These are phyloP conservation scores for Dinocampus coccinellae DNA, from an alignment of 2,888 invertebrate species.

Conservation along the genomic window DNA sequence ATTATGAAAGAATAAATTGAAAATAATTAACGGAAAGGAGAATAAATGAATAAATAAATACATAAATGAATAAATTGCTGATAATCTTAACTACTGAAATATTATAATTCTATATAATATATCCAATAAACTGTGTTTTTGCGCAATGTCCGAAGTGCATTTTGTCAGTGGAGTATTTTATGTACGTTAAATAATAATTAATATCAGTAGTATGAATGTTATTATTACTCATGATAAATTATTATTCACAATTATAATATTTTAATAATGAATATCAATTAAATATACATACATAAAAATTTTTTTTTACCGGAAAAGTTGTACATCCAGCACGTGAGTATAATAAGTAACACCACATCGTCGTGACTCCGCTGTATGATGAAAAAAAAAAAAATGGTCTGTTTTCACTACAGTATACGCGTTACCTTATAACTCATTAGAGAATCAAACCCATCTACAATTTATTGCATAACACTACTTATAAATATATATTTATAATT, in stretches of 20 bases:
- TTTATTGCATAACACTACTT: no score
- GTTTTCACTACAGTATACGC: no score
- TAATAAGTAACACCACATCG: slow-evolving; percentile 25
- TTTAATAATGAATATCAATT: neutral
- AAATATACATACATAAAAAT: slow-evolving; percentile 6
- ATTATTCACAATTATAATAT: no score
- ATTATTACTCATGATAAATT: no score
- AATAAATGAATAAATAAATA: slow-evolving; percentile 17
- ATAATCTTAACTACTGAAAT: slow-evolving; percentile 4
- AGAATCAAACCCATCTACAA: no score
- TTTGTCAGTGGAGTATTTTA: slow-evolving; percentile 24
- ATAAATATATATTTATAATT: no score
- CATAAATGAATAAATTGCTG: slow-evolving; percentile 13
- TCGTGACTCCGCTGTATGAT: slow-evolving; percentile 15
- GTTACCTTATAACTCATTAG: no score
- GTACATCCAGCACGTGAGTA: slow-evolving; percentile 35
- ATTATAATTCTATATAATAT: no score
- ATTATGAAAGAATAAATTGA: neutral
- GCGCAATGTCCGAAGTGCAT: slow-evolving; percentile 38
- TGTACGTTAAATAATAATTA: no score
- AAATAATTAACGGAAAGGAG: neutral
- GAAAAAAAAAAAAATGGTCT: no score
- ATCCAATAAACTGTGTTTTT: slow-evolving; percentile 36
- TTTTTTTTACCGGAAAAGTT: slow-evolving; percentile 22
- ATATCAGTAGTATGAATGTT: no score